Evolutionary conservation across 2,888 invertebrate species (phyloP).

Genomic region (Volucella bombylans): DNA sequence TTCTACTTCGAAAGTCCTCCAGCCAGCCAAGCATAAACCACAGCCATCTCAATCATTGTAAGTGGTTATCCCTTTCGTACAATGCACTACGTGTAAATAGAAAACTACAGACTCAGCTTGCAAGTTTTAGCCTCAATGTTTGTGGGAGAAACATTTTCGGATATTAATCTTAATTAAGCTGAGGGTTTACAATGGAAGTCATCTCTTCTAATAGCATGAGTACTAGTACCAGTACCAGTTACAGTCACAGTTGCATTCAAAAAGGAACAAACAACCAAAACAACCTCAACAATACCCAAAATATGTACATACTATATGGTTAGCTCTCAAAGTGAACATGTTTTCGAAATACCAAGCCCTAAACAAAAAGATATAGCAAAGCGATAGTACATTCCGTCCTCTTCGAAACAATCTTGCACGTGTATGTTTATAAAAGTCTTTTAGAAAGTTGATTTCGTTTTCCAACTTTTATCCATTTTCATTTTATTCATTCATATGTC

Average conservation of each 20-base stretch:
- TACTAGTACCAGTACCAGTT: too few relatives aligned
- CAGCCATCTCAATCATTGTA: slow-evolving; percentile 51
- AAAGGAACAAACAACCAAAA: background rate
- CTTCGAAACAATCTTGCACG: background rate
- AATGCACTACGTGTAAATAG: slow-evolving; percentile 35
- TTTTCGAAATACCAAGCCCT: background rate
- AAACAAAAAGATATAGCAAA: background rate
- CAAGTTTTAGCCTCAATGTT: background rate
- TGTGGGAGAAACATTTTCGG: slow-evolving; percentile 2
- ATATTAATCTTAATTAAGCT: slow-evolving; percentile 29
- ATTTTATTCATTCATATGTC: slow-evolving; percentile 30
- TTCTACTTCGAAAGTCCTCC: background rate
- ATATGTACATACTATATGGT: background rate
- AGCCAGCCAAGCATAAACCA: background rate
- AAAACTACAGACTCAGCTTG: slow-evolving; percentile 3
- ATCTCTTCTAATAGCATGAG: background rate
- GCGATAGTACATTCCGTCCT: background rate
- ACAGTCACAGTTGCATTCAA: too few relatives aligned
- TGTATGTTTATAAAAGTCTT: slow-evolving; percentile 11
- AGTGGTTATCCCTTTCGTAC: slow-evolving; percentile 34
- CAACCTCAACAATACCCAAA: background rate
- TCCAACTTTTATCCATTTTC: slow-evolving; percentile 11
- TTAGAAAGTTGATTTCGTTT: slow-evolving; percentile 13
- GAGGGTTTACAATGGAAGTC: slow-evolving; percentile 9
- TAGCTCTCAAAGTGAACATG: background rate